These are phyloP conservation scores for Platypus cylindrus DNA, from an alignment of 2,888 invertebrate species.

Conservation along the genomic window DNA sequence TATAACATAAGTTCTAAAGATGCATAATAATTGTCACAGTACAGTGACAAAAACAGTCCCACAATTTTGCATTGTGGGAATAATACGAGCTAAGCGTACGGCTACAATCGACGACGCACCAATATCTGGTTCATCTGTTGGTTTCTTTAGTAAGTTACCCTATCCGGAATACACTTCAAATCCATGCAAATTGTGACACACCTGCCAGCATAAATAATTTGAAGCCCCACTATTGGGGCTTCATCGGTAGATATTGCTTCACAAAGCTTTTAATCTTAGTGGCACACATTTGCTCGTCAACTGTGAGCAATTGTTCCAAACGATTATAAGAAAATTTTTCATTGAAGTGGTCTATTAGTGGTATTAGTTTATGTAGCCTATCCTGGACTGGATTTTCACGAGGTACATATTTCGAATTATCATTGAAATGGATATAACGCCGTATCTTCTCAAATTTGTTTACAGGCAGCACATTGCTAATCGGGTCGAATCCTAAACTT, in stretches of 20 bases:
- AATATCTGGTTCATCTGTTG: conserved; percentile 22
- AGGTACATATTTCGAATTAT: conserved; percentile 13
- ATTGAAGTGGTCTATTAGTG: conserved; percentile 19
- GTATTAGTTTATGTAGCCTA: conserved; percentile 16
- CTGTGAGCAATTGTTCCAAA: conserved; percentile 22
- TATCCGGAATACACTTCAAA: conserved; percentile 18
- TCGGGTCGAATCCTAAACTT: not conserved
- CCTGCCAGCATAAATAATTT: conserved; percentile 22
- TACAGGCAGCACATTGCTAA: conserved; percentile 5
- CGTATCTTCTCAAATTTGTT: conserved; percentile 12
- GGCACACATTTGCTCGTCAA: conserved; percentile 23
- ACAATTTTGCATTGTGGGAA: conserved; percentile 24
- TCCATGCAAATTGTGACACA: conserved; percentile 19
- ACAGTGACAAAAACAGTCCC: conserved; percentile 25
- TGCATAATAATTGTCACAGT: conserved; percentile 27
- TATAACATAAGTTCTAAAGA: conserved; percentile 18
- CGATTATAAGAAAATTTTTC: conserved; percentile 22
- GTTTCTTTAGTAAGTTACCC: not conserved
- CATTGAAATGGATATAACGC: conserved; percentile 26
- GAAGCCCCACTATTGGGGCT: conserved; percentile 26
- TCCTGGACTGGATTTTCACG: conserved; percentile 13
- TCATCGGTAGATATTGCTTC: conserved; percentile 24
- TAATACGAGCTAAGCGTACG: conserved; percentile 22
- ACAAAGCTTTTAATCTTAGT: conserved; percentile 24
- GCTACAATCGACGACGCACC: conserved; percentile 26